Conservation (phyloP, 2,113 vertebrate species). For the Pluvialis apricaria region DNA sequence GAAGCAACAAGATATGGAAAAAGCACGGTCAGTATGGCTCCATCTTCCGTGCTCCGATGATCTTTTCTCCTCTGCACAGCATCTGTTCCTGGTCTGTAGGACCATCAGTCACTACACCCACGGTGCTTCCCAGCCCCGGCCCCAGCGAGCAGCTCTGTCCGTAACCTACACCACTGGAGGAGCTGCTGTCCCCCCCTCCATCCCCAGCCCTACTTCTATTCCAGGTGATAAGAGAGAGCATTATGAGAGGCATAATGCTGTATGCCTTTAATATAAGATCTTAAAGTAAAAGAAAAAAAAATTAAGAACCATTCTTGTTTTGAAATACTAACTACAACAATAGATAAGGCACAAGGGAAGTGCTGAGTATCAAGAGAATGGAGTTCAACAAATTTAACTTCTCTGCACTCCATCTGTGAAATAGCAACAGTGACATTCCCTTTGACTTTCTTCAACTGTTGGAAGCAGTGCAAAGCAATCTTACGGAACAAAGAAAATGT, state of each 20-base stretch:
- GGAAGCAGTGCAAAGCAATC: slow-evolving; percentile 36
- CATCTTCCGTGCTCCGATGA: not conserved
- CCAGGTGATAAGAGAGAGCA: not conserved
- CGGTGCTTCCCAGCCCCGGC: not conserved
- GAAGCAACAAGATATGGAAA: not conserved
- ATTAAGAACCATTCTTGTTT: not conserved
- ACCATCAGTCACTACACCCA: not conserved
- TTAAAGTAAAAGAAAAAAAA: not conserved
- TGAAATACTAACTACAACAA: not conserved
- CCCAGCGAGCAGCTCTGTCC: not conserved
- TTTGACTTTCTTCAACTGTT: slow-evolving; percentile 5
- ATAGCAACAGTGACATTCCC: not conserved
- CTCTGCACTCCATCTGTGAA: slow-evolving; percentile 6
- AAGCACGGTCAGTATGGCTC: not conserved
- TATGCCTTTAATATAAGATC: not conserved
- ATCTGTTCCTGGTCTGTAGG: not conserved
- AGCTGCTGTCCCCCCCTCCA: not conserved
- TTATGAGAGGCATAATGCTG: not conserved
- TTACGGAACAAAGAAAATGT: not conserved
- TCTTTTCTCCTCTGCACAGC: not conserved
- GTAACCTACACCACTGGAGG: rapidly evolving
- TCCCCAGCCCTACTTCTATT: not conserved
- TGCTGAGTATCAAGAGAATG: not conserved
- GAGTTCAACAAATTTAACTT: slow-evolving; percentile 16
- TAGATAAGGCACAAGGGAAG: not conserved